Conservation (phyloP, 1,140 invertebrate species). For the Elysia chlorotica region DNA sequence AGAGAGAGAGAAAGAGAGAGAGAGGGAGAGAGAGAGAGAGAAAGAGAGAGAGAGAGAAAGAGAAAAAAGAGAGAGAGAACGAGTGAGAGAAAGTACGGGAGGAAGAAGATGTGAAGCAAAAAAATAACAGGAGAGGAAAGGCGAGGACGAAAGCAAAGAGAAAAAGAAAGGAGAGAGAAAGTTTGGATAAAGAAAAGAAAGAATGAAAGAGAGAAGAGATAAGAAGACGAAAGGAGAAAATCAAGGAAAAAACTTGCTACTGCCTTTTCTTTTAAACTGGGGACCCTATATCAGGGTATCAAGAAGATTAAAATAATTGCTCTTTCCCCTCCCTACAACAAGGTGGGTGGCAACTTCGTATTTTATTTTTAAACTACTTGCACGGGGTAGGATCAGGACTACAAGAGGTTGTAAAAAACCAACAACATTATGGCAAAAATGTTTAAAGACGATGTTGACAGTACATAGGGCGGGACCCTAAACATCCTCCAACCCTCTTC, state of each 20-base stretch:
- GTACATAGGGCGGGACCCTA: too few relatives aligned
- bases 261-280: not conserved
- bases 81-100: not conserved
- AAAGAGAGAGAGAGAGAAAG: constrained; percentile 13
- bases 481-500: too few relatives aligned
- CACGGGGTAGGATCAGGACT: not conserved
- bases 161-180: not conserved
- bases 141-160: not conserved
- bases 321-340: not conserved
- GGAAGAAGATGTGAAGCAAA: not conserved
- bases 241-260: not conserved
- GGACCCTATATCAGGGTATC: not conserved
- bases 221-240: not conserved
- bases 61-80: not conserved
- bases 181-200: not conserved
- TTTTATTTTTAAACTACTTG: too few relatives aligned
- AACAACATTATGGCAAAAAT: too few relatives aligned
- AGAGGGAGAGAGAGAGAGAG: not conserved
- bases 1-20: constrained; percentile 21
- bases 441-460: too few relatives aligned
- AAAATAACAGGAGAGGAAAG: not conserved
- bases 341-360: too few relatives aligned
- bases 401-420: not conserved
- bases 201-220: not conserved
- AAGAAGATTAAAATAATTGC: not conserved